Conservation (phyloP, 1,140 invertebrate species). For the Drosophila nigromelanica region DNA sequence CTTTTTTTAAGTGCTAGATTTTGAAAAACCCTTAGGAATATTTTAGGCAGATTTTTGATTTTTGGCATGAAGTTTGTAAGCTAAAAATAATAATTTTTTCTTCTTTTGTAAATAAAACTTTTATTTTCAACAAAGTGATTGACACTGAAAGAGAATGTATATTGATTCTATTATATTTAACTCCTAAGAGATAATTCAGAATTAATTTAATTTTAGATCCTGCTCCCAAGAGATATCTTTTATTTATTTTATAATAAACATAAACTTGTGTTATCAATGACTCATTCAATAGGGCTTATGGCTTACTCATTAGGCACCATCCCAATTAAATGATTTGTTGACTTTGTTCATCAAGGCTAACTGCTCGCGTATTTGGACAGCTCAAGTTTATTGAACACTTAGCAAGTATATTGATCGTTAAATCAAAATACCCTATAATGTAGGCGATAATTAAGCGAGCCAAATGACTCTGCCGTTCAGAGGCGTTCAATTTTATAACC, state of each 20-base stretch:
- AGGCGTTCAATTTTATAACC: not conserved
- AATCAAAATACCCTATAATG: slow-evolving; percentile 11
- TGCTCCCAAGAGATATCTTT: not conserved
- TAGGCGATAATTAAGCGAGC: slow-evolving; percentile 2
- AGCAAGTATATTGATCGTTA: slow-evolving; percentile 31
- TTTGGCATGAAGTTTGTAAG: not conserved
- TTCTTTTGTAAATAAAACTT: too few relatives aligned
- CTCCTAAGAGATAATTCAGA: too few relatives aligned
- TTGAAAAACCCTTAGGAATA: not conserved
- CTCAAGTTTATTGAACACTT: slow-evolving; percentile 41
- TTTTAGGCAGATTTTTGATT: not conserved
- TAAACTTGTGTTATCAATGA: slow-evolving; percentile 8
- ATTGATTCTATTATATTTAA: too few relatives aligned
- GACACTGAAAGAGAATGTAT: too few relatives aligned
- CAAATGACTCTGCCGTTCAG: not conserved
- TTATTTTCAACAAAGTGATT: too few relatives aligned
- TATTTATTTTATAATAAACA: not conserved
- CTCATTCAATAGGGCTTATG: slow-evolving; percentile 14
- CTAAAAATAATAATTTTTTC: not conserved
- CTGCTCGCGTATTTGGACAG: not conserved
- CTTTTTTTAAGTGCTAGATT: too few relatives aligned
- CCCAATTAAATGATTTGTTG: slow-evolving; percentile 25
- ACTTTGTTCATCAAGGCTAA: slow-evolving; percentile 7
- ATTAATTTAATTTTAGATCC: too few relatives aligned
- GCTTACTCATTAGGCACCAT: slow-evolving; percentile 1